Evolutionary conservation across 2,888 invertebrate species (phyloP).

Genomic region (Bombyx huttoni): DNA sequence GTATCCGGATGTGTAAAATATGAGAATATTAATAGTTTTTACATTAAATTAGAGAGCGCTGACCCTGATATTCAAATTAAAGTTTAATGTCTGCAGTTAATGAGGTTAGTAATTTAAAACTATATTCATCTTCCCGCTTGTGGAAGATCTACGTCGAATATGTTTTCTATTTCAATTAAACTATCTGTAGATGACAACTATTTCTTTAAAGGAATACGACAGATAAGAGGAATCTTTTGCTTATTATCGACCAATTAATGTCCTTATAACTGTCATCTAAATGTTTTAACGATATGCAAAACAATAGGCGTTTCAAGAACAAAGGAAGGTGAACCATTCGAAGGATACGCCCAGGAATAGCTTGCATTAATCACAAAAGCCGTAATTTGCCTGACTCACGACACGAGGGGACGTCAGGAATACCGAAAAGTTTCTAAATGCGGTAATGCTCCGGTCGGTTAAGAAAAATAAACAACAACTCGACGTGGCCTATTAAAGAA

Average conservation of each 20-base stretch:
- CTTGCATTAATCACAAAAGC: constrained; percentile 61
- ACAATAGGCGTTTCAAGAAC: constrained; percentile 27
- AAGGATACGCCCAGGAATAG: constrained; percentile 54
- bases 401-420: constrained; percentile 51
- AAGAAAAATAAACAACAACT: constrained; percentile 39
- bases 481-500: constrained; percentile 9
- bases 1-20: constrained; percentile 26
- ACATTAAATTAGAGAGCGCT: constrained; percentile 24
- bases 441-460: constrained; percentile 35
- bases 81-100: constrained; percentile 7
- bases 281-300: constrained; percentile 1
- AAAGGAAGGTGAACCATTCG: constrained; percentile 38
- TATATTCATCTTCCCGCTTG: not conserved
- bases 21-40: constrained; percentile 18
- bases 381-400: constrained; percentile 68
- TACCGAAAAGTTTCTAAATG: constrained; percentile 59
- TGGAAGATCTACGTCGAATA: too few species aligned
- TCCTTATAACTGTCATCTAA: not conserved
- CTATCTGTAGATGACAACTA: not conserved
- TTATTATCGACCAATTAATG: not conserved
- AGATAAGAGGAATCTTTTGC: not conserved
- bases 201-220: not conserved
- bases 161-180: too few species aligned
- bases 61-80: constrained; percentile 17
- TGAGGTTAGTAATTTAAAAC: not conserved